phyloP scores from a whole-genome alignment of 2,797 vertebrate species.

The Protonibea diacanthus region DNA sequence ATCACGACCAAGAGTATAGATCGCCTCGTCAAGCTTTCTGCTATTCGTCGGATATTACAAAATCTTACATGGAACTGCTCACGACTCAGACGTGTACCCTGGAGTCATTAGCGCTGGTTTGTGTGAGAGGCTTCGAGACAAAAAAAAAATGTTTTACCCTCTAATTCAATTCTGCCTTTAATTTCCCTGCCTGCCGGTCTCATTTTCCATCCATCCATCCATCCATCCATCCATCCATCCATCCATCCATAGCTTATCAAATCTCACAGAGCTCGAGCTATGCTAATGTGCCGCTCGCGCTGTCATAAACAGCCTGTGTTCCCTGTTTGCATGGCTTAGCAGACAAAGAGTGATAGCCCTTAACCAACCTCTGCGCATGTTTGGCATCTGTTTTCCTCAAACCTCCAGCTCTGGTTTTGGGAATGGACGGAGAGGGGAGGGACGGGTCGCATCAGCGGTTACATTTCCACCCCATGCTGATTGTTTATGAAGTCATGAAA shows the following conservation, averaged over 20 bases:
- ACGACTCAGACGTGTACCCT: background rate
- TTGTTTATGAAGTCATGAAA: conserved; percentile 40
- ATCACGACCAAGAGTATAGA: background rate
- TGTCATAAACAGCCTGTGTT: conserved; percentile 72
- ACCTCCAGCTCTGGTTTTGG: conserved; percentile 51
- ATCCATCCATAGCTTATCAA: conserved; percentile 63
- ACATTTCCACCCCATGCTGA: conserved; percentile 20
- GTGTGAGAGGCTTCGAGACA: background rate
- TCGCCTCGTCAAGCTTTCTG: background rate
- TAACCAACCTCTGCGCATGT: conserved; percentile 49
- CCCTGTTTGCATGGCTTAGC: conserved; percentile 66
- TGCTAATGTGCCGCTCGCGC: conserved; percentile 69
- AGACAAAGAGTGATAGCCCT: conserved; percentile 67
- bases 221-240: conserved; percentile 42
- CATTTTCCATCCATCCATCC: conserved; percentile 30
- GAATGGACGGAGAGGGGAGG: no score
- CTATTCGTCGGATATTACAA: background rate
- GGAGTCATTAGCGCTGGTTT: background rate
- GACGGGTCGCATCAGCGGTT: conserved; percentile 21
- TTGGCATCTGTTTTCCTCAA: conserved; percentile 66
- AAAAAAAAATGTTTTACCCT: background rate
- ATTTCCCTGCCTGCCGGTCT: conserved; percentile 28
- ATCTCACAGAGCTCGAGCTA: conserved; percentile 57
- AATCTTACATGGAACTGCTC: conserved; percentile 15
- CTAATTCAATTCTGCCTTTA: conserved; percentile 15